A percentile compares a stretch with the other conserved stretches of the same genome.
phyloP scores from a whole-genome alignment of 2,797 vertebrate genomes.

The Cacajao melanocephalus region DNA sequence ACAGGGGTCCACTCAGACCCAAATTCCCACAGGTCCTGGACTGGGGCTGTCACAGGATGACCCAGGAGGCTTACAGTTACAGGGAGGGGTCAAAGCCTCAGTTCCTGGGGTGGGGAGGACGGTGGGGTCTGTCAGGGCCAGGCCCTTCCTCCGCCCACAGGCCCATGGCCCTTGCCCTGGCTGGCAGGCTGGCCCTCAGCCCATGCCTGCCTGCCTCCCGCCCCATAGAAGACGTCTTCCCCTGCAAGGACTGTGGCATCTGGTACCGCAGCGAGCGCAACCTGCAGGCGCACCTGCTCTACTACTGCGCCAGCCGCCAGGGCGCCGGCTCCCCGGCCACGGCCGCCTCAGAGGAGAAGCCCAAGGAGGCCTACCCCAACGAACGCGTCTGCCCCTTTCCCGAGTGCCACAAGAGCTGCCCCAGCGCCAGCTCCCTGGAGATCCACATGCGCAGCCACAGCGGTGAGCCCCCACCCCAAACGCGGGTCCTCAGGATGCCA shows the following conservation, averaged over 20 bases:
- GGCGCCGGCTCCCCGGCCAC: constrained; percentile 87
- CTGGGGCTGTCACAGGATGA: neutral
- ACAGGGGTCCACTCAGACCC: neutral
- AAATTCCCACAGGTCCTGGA: neutral
- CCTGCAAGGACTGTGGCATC: constrained; percentile 98
- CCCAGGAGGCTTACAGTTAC: neutral
- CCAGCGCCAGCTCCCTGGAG: constrained; percentile 97
- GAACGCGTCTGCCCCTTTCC: constrained; percentile 96
- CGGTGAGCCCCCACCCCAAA: constrained; percentile 80
- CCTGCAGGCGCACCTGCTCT: constrained; percentile 97
- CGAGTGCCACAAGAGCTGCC: constrained; percentile 98
- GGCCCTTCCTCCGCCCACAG: neutral
- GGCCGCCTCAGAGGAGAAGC: constrained; percentile 87
- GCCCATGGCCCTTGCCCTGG: neutral
- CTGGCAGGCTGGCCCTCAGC: neutral
- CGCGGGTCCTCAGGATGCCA: neutral
- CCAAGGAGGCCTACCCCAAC: constrained; percentile 95
- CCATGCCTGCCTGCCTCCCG: neutral
- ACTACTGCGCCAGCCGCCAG: constrained; percentile 97
- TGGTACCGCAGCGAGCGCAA: constrained; percentile 98
- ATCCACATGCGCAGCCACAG: constrained; percentile 99
- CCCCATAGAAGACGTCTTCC: constrained; percentile 95
- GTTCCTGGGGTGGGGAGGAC: neutral
- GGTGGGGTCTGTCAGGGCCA: fast-evolving
- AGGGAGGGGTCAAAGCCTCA: neutral